Evolutionary conservation across 2,797 vertebrate genomes (phyloP).

Genomic region (Poeciliopsis turneri): DNA sequence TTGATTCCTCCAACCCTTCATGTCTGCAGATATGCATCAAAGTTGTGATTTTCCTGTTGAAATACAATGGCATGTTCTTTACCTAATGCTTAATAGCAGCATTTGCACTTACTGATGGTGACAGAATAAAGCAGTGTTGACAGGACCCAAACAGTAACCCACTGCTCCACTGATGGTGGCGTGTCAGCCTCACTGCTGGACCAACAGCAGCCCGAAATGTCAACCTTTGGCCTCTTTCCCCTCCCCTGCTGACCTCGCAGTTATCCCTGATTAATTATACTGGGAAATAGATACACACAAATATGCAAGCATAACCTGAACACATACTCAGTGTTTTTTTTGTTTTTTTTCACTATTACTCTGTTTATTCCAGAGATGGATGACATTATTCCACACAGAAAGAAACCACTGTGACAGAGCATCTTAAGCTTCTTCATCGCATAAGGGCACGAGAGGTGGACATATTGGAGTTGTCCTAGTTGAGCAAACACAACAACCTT

Average conservation of each 20-base stretch:
- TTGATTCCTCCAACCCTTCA: not conserved
- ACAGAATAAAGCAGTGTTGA: slow-evolving; percentile 51
- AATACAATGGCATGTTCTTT: not conserved
- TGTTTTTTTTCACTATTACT: slow-evolving; percentile 7
- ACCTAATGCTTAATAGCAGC: slow-evolving; percentile 15
- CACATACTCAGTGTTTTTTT: slow-evolving; percentile 11
- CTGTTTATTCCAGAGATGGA: slow-evolving; percentile 11
- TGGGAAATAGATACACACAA: slow-evolving; percentile 34
- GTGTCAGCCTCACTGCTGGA: slow-evolving; percentile 47
- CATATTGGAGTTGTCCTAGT: slow-evolving; percentile 52
- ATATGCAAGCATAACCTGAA: slow-evolving; percentile 15
- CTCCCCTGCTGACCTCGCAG: slow-evolving; percentile 50
- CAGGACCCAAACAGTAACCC: slow-evolving; percentile 52
- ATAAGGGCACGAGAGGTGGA: slow-evolving; percentile 42
- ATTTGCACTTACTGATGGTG: slow-evolving; percentile 31
- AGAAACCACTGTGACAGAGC: slow-evolving; percentile 27
- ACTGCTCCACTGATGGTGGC: slow-evolving; percentile 47
- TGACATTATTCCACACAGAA: slow-evolving; percentile 47
- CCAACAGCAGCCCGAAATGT: slow-evolving; percentile 62
- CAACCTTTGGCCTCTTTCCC: slow-evolving; percentile 48
- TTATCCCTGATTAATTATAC: slow-evolving; percentile 64
- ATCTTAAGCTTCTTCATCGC: slow-evolving; percentile 35
- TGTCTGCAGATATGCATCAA: not conserved
- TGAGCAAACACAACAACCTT: slow-evolving; percentile 54
- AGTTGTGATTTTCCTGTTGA: not conserved